Evolutionary conservation across 2,888 invertebrate species (phyloP), one percentile per base, ranked within the genome.

Genomic region (Euproctis similis): DNA sequence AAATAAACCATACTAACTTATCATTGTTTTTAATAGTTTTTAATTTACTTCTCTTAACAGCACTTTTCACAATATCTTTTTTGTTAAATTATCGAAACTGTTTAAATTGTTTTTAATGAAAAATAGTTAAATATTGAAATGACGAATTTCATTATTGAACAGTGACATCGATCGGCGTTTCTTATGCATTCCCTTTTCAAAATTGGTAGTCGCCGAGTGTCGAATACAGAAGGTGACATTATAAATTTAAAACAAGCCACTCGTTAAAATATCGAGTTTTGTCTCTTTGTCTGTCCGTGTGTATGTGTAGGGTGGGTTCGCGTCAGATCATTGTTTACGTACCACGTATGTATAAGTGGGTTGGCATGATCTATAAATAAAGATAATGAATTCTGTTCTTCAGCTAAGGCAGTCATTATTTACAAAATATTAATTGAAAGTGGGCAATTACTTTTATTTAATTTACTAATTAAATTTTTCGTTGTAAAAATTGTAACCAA

Each of bases 161-260:
- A 3, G 36, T 11, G 34, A 20, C 47, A 46, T 42, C 35, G 35
- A 46, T 40, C 36, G 35, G 36, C 32, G 35, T 59, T 30, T 47
- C 46, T 54, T 58, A 61, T 63, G 52, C 60, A 57, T 52, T 59
- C 53, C 32, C 37, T 28, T 46, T 46, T 42, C 56, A 47, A 57
- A 64, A 67, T 72, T 73, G 70, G 68, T 66, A 58, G 58, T 54
- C 63, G 45, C 37, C 50, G 69, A 65, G 73, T 71, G 71, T 70
- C 65, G 78, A 74, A 80, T 80, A 75, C 76, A 72, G 75, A 64
- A 73, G 72, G 65, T 58, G 41, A 53, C 56, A 78, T 78, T 78
- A 77, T 78, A 81, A 75, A 72, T 80, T 81, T 81, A 80, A 81
- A 81, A 56, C 55, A 50, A 50, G 38, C 40, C 45, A 54, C 76